These are phyloP conservation scores for Hyalella azteca DNA, from an alignment of 2,888 invertebrate species.

Conservation along the genomic window DNA sequence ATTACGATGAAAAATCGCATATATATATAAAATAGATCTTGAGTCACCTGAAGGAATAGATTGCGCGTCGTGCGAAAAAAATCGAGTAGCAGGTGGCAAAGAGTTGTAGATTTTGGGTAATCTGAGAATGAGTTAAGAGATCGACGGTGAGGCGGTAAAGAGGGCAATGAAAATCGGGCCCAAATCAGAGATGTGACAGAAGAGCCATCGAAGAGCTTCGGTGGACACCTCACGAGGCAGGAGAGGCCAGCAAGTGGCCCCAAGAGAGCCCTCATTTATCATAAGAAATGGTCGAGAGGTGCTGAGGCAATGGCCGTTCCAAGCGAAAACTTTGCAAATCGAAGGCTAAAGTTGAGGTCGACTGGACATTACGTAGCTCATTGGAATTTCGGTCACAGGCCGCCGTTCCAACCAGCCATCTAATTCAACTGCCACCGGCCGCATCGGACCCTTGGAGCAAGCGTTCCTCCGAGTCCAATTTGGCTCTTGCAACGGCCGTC, in stretches of 20 bases:
- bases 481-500: slow-evolving; percentile 6
- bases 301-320: slow-evolving; percentile 38
- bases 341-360: slow-evolving; percentile 45
- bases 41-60: no score
- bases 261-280: slow-evolving; percentile 21
- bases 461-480: not conserved
- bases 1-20: no score
- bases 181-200: slow-evolving; percentile 17
- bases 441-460: not conserved
- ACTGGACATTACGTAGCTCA: slow-evolving; percentile 40
- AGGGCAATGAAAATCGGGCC: slow-evolving; percentile 4
- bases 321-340: slow-evolving; percentile 50
- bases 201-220: slow-evolving; percentile 13
- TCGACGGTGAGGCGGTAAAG: not conserved
- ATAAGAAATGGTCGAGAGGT: slow-evolving; percentile 30
- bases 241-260: slow-evolving; percentile 29
- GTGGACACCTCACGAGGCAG: slow-evolving; percentile 13
- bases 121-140: not conserved
- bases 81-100: no score
- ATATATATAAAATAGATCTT: no score
- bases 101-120: no score
- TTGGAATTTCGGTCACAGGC: slow-evolving; percentile 55
- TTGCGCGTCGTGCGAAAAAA: no score
- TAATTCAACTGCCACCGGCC: slow-evolving; percentile 50
- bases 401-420: slow-evolving; percentile 57